These are phyloP conservation scores for Dryobotodes eremita DNA, from an alignment of 2,888 invertebrate species.

Conservation along the genomic window DNA sequence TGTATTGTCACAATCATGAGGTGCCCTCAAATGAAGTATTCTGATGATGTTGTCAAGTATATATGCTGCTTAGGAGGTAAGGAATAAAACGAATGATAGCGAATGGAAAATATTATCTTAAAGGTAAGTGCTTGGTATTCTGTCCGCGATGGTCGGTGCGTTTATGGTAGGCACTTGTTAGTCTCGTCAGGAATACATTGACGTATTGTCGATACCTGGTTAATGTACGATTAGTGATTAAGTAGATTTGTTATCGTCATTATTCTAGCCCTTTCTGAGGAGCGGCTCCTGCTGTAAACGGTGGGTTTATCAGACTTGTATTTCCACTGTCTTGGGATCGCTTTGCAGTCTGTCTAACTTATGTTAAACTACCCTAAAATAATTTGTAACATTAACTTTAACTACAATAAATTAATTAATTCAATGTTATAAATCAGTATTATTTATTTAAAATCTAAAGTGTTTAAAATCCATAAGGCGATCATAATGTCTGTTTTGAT, in stretches of 20 bases:
- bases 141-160: slow-evolving; percentile 19
- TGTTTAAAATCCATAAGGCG: background rate
- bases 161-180: slow-evolving; percentile 47
- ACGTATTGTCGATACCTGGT: slow-evolving; percentile 32
- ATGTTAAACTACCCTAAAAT: background rate
- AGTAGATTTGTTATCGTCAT: background rate
- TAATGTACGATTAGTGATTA: slow-evolving; percentile 7
- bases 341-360: background rate
- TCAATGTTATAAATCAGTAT: slow-evolving; percentile 1
- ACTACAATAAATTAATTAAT: background rate
- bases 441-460: background rate
- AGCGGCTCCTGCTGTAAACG: background rate
- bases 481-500: background rate
- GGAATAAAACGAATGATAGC: slow-evolving; percentile 51
- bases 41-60: slow-evolving; percentile 14
- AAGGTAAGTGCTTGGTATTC: slow-evolving; percentile 42
- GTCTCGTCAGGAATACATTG: slow-evolving; percentile 30
- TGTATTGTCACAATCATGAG: slow-evolving; percentile 45
- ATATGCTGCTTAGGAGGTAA: slow-evolving; percentile 40
- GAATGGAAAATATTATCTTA: slow-evolving; percentile 56
- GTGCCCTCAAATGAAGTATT: slow-evolving; percentile 25
- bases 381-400: background rate
- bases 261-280: background rate
- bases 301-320: background rate
- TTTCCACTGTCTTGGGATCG: background rate